Base-by-base conservation (phyloP, 1,140 invertebrate genomes). In the Diachasma alloeum region DNA sequence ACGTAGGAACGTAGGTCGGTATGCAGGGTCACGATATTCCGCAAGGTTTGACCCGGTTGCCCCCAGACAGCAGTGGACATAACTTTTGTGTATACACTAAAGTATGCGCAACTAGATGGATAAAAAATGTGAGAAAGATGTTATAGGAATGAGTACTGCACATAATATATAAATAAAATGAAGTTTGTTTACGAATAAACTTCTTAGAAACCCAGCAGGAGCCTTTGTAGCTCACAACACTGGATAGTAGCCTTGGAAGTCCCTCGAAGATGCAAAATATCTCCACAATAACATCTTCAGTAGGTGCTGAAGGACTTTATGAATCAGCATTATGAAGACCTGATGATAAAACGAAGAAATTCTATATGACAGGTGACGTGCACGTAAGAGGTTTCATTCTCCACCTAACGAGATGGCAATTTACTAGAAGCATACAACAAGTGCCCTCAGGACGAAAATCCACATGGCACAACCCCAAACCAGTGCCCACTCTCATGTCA, bases 21-120 rank as follows among this genome's bases (percentile, higher is more conserved):
- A 76, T 76, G 74, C 74, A 76, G 63, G 67, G 67, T 31, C 48
- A 56, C 31, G n/a, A 71, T 76, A 42, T 71, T 59, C 68, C 15
- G 17, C 46, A 53, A 69, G 66, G 36, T 78, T 78, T 81, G 80
- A 84, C 82, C 84, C 77, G 48, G 63, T 79, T 79, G 84, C 84
- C 80, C 82, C 75, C 67, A 78, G 48, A 76, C 78, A 71, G 24
- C 59, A 81, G 81, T 76, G 81, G 83, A 84, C 84, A 85, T 83
- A 84, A 84, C 83, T 85, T 81, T 81, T 67, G 76, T 36, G 73
- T 76, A 76, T 79, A 24, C 78, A 79, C 76, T 79, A 79, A 81
- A 81, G 53, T 44, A 36, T 44, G 19, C 13, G 24, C 31, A 24
- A 37, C n/a, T 46, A n/a, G 17, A 63, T 42, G 37, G n/a, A 75